Percentiles rank a stretch among this genome's conserved stretches.
Conservation (phyloP, 2,113 vertebrate genomes). For the Antechinus stuartii region DNA sequence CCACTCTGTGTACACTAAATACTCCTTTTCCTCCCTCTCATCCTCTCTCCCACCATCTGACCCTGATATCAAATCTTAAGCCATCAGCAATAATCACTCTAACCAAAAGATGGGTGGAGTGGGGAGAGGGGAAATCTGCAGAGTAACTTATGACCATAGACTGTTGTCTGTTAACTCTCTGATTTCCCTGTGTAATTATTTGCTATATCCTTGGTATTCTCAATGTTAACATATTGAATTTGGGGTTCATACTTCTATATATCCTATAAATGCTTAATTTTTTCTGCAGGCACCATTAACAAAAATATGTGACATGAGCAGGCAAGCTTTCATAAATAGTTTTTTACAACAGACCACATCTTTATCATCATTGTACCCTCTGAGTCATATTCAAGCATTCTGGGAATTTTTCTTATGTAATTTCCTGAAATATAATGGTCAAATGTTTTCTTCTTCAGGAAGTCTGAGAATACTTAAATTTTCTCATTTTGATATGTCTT, state of each 20-base stretch:
- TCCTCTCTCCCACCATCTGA: not conserved
- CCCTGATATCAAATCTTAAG: not conserved
- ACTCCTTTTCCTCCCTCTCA: not conserved
- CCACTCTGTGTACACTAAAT: not conserved
- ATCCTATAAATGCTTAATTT: not conserved
- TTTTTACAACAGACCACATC: not conserved
- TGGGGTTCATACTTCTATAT: too few relatives aligned
- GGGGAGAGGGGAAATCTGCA: not conserved
- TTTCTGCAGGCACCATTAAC: not conserved
- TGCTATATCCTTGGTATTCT: not conserved
- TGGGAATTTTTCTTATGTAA: not conserved
- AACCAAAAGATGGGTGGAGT: not conserved
- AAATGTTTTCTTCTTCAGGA: not conserved
- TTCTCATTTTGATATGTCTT: not conserved
- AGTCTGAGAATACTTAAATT: not conserved
- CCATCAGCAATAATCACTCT: not conserved
- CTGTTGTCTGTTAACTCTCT: not conserved
- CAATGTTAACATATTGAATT: too few relatives aligned
- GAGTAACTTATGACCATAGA: not conserved
- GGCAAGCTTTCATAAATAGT: not conserved
- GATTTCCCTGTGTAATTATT: not conserved
- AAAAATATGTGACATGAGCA: not conserved
- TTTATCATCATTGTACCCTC: not conserved
- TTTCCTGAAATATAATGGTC: not conserved
- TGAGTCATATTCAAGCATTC: not conserved